These are phyloP conservation scores for Leptopilina syphax DNA, from an alignment of 2,888 invertebrate species.

Conservation along the genomic window DNA sequence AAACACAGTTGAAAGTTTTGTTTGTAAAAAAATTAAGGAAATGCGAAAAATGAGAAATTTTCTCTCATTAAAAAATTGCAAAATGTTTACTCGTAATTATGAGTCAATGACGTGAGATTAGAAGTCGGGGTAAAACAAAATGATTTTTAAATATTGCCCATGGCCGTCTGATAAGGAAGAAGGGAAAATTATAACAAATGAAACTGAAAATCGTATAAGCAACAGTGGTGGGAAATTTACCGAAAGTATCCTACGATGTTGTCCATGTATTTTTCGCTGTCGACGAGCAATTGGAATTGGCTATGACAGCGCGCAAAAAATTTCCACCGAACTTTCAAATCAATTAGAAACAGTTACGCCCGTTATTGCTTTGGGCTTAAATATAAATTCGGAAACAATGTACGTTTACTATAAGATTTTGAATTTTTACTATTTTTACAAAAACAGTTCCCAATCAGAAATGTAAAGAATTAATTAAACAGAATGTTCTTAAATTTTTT, in stretches of 20 bases:
- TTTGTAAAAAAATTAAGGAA: slow-evolving; percentile 8
- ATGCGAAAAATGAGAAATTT: slow-evolving; percentile 10
- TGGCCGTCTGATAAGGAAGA: slow-evolving; percentile 67
- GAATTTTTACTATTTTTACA: not conserved
- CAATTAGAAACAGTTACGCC: slow-evolving; percentile 64
- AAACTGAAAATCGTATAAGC: slow-evolving; percentile 47
- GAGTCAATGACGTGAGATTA: not conserved
- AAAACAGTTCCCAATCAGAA: not conserved
- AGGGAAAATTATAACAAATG: slow-evolving; percentile 52
- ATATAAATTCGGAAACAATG: slow-evolving; percentile 60
- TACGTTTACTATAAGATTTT: not conserved
- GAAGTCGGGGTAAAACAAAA: slow-evolving; percentile 42
- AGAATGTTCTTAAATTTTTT: too few relatives aligned
- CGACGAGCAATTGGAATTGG: slow-evolving; percentile 68
- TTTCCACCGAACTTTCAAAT: slow-evolving; percentile 49
- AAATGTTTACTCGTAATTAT: not conserved
- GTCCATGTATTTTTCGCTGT: slow-evolving; percentile 72
- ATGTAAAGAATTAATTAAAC: not conserved
- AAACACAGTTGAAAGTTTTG: not conserved
- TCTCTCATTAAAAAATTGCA: not conserved
- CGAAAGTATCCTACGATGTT: slow-evolving; percentile 68
- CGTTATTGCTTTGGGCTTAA: slow-evolving; percentile 67
- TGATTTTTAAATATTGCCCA: slow-evolving; percentile 72
- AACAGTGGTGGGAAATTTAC: slow-evolving; percentile 60
- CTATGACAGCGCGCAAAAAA: slow-evolving; percentile 57